These are phyloP conservation scores for Okapia johnstoni DNA, from an alignment of 2,113 vertebrate genomes.

Conservation along the genomic window DNA sequence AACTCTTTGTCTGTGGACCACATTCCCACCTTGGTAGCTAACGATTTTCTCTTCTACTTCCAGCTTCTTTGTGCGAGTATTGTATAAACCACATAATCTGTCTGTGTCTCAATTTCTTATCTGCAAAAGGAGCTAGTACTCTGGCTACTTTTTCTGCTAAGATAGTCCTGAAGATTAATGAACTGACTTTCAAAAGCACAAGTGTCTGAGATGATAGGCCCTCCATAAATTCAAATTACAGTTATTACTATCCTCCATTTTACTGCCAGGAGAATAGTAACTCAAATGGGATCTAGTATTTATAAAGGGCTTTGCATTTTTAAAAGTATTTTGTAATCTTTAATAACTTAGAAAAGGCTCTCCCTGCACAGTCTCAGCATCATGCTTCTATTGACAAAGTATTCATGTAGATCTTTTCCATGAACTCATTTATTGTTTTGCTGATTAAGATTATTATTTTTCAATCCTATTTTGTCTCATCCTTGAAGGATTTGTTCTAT, in stretches of 20 bases:
- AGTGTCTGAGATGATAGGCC: neutral
- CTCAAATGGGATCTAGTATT: neutral
- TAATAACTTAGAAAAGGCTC: neutral
- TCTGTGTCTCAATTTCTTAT: conserved; percentile 42
- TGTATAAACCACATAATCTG: neutral
- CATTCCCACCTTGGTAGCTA: neutral
- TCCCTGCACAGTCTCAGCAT: neutral
- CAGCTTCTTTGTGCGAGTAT: neutral
- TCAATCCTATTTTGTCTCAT: neutral
- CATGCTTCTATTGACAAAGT: neutral
- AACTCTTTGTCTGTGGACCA: neutral
- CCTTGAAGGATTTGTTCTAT: neutral
- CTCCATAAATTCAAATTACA: conserved; percentile 25
- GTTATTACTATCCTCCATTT: neutral
- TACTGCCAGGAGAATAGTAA: neutral
- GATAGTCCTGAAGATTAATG: neutral
- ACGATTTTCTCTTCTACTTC: neutral
- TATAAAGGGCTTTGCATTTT: conserved; percentile 9
- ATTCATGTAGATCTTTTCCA: conserved; percentile 1
- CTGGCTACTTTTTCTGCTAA: neutral
- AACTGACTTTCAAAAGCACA: conserved; percentile 2
- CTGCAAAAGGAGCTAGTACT: neutral
- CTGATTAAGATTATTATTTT: neutral
- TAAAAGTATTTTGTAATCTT: neutral
- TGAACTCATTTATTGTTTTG: neutral